A percentile compares a stretch with the other conserved stretches of the same genome.
Conservation (phyloP, 2,797 vertebrate species). For the Hoplostethus mediterraneus region DNA sequence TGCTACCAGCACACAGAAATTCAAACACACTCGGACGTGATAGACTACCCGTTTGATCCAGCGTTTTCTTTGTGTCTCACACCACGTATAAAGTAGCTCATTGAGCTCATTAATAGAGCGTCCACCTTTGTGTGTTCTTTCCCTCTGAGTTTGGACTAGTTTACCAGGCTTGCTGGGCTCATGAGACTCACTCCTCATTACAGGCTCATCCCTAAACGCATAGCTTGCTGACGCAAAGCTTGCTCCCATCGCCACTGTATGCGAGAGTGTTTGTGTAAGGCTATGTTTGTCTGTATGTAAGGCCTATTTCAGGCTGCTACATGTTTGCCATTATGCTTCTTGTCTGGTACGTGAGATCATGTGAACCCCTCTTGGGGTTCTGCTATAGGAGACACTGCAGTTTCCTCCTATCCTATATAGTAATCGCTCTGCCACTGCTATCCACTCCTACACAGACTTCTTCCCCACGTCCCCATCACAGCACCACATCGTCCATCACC, state of each 20-base stretch:
- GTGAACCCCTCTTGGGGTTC: slow-evolving; percentile 15
- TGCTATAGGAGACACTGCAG: slow-evolving; percentile 34
- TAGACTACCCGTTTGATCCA: neutral
- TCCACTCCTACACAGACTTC: slow-evolving; percentile 39
- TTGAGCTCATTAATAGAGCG: slow-evolving; percentile 50
- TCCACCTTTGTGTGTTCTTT: slow-evolving; percentile 32
- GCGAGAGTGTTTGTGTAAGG: slow-evolving; percentile 50
- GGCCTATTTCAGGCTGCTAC: slow-evolving; percentile 27
- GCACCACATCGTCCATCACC: slow-evolving; percentile 68
- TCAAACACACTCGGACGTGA: neutral
- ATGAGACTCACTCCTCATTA: slow-evolving; percentile 69
- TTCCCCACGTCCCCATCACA: slow-evolving; percentile 44
- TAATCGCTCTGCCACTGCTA: slow-evolving; percentile 44
- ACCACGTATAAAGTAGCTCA: slow-evolving; percentile 17
- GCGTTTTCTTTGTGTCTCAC: neutral
- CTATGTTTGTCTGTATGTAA: slow-evolving; percentile 13
- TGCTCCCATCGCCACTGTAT: slow-evolving; percentile 47
- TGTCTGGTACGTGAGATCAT: slow-evolving; percentile 16
- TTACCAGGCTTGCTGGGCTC: slow-evolving; percentile 57
- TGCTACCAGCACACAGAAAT: neutral
- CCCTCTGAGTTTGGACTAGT: slow-evolving; percentile 51
- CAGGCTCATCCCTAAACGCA: slow-evolving; percentile 73
- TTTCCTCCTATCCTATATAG: slow-evolving; percentile 22
- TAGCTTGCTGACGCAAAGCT: slow-evolving; percentile 65
- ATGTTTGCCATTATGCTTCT: slow-evolving; percentile 34